A percentile compares a stretch with the other conserved stretches of the same genome.
phyloP scores from a whole-genome alignment of 2,888 invertebrate species.

The Eupithecia vulgata region DNA sequence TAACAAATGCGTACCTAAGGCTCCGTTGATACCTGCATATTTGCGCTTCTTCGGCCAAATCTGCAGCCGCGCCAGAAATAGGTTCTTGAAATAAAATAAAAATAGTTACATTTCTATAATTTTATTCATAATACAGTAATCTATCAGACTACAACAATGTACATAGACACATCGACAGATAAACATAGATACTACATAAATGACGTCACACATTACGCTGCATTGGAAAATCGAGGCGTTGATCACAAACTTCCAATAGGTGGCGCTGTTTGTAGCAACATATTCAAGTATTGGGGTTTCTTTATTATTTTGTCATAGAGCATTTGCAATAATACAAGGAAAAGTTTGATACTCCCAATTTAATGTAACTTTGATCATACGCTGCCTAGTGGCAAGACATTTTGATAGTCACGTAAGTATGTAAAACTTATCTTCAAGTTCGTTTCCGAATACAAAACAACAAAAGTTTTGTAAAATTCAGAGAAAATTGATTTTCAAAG shows the following conservation, averaged over 20 bases:
- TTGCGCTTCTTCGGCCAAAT: too few species aligned
- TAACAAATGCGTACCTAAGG: too few species aligned
- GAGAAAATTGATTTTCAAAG: neutral
- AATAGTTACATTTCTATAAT: slow-evolving; percentile 53
- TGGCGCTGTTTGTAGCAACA: neutral
- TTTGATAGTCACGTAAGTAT: neutral
- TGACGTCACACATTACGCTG: slow-evolving; percentile 46
- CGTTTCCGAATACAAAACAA: neutral
- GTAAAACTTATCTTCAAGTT: neutral
- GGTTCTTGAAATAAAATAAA: neutral
- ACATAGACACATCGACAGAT: slow-evolving; percentile 60
- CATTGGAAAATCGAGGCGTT: neutral
- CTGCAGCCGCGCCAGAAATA: too few species aligned
- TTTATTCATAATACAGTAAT: slow-evolving; percentile 70
- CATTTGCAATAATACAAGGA: neutral
- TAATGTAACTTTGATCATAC: neutral
- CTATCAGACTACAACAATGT: slow-evolving; percentile 61
- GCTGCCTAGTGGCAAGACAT: neutral
- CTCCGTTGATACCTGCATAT: too few species aligned
- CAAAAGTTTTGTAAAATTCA: neutral
- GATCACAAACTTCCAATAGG: slow-evolving; percentile 18
- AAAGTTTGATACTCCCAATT: neutral
- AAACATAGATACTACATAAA: slow-evolving; percentile 58
- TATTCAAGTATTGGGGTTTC: neutral
- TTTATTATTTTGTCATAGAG: neutral